Base-by-base conservation (phyloP, 1,140 invertebrate genomes). In the Maniola jurtina region DNA sequence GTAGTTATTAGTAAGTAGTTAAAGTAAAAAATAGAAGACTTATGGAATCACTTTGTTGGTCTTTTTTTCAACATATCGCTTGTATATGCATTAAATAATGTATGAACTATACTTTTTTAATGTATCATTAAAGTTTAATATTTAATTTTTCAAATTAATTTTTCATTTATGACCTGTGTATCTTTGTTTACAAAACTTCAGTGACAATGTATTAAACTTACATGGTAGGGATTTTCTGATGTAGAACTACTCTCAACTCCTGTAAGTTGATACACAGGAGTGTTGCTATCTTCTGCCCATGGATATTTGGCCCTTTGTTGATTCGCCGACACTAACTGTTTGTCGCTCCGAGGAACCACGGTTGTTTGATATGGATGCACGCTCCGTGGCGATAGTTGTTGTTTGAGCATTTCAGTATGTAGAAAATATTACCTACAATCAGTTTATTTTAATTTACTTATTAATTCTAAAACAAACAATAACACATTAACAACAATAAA, bases 361-460 rank as follows among this genome's bases (percentile, higher is more conserved):
- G 91, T 92, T 33, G 89, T 91, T 77, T 92, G 91, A 59, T 92
- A 92, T 10, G 91, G 89, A 67, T 91, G 90, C 6, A 91, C 82
- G 61, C 77, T 91, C 16, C 88, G 77, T 3, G 87, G 83, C 13
- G 89, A 86, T n/a, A 85, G 62, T 76, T 91, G 90, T 77, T 90
- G 89, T 74, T 89, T 90, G 67, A 91, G 88, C 89, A 91, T 92
- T 71, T 76, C 85, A 66, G 45, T 59, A 40, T 58, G 14, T 25
- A 59, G 40, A 25, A 33, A 42, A 42, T 38, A 61, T 38, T 62
- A 61, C 65, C 59, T 67, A 48, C 34, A 50, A 33, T 35, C 10
- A 35, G 54, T 36, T 52, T 13, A 16, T 11, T 61, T 54, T 36
- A 38, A 33, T 38, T 6, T 7, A 16, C 10, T 45, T 13, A 45